Conservation (phyloP, 2,888 invertebrate genomes). For the Lamellibrachia columna region DNA sequence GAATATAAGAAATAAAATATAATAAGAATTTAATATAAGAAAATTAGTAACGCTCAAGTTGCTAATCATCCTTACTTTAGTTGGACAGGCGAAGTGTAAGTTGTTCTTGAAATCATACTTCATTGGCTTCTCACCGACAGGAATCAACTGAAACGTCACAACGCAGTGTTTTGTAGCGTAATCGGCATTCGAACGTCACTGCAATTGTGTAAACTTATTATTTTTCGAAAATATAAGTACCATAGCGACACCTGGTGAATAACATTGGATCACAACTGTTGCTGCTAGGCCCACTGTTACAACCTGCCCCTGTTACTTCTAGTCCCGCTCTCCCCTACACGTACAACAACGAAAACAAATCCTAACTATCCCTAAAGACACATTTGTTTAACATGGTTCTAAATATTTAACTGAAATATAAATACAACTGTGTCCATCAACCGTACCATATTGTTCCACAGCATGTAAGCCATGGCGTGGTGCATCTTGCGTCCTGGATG, state of each 20-base stretch:
- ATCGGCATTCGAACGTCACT: too few species aligned
- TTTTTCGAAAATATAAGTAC: too few species aligned
- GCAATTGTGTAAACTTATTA: background rate
- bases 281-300: too few species aligned
- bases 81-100: background rate
- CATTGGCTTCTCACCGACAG: slow-evolving; percentile 40
- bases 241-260: too few species aligned
- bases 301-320: too few species aligned
- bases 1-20: background rate
- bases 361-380: too few species aligned
- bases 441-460: slow-evolving; percentile 62
- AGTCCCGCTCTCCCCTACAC: too few species aligned
- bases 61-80: background rate
- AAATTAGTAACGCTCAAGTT: background rate
- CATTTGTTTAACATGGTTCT: too few species aligned
- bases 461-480: slow-evolving; percentile 50
- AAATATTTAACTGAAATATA: too few species aligned
- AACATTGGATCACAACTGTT: too few species aligned
- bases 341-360: too few species aligned
- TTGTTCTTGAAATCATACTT: background rate
- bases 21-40: background rate
- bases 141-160: slow-evolving; percentile 35
- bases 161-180: background rate
- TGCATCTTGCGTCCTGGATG: slow-evolving; percentile 59
- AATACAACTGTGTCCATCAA: background rate